Percentiles rank a stretch among this genome's conserved stretches.
Conservation (phyloP, 2,113 vertebrate species). For the Todiramphus saurophagus region DNA sequence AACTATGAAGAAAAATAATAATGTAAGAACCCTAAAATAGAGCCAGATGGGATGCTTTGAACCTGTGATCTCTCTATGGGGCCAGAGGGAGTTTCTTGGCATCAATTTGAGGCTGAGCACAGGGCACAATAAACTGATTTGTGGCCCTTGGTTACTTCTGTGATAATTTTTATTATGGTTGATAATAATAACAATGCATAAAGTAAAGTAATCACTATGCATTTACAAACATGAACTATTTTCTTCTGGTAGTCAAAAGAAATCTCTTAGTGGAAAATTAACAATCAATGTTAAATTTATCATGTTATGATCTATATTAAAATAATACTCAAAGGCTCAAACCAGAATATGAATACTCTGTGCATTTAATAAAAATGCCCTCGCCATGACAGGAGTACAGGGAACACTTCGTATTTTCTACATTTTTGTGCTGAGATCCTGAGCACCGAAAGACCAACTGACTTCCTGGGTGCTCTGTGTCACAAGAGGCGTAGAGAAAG, state of each 20-base stretch:
- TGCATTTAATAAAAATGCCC: background rate
- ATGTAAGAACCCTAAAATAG: background rate
- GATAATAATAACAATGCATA: background rate
- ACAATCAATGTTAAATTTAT: background rate
- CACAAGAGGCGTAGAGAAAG: background rate
- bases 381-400: background rate
- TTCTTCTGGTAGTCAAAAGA: background rate
- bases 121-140: background rate
- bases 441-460: background rate
- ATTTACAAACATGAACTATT: background rate
- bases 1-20: conserved; percentile 43
- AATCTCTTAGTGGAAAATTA: background rate
- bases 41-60: conserved; percentile 30
- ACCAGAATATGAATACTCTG: background rate
- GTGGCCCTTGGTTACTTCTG: background rate
- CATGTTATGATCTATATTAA: background rate
- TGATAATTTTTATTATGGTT: background rate
- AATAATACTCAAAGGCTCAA: background rate
- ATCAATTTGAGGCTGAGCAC: background rate
- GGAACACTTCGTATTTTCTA: background rate
- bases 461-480: background rate
- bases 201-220: background rate
- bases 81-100: background rate
- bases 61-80: background rate
- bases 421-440: background rate